phyloP scores from a whole-genome alignment of 2,888 invertebrate genomes.

The Hydrotaea diabolus region DNA sequence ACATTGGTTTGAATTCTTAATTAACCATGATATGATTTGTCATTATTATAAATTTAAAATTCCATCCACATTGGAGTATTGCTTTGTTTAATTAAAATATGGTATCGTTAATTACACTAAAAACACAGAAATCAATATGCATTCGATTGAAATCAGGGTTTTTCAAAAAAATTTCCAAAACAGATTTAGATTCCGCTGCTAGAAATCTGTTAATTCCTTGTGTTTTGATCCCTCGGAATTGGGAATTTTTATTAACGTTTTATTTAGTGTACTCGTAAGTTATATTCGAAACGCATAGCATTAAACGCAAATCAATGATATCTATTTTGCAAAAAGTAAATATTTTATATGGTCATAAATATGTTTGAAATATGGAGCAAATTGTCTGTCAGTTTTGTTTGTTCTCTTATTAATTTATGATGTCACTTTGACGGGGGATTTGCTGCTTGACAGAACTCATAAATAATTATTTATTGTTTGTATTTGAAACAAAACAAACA shows the following conservation, averaged over 20 bases:
- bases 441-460: not conserved
- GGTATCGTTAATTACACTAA: not conserved
- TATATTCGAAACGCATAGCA: not conserved
- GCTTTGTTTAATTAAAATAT: not conserved
- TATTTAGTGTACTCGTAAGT: too few species aligned
- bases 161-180: too few species aligned
- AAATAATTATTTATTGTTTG: not conserved
- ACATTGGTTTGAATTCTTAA: too few species aligned
- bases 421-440: not conserved
- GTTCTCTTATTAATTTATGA: not conserved
- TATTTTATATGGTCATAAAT: not conserved
- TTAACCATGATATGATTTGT: constrained; percentile 4
- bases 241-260: too few species aligned
- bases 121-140: too few species aligned
- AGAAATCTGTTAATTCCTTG: too few species aligned
- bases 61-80: not conserved
- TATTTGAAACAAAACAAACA: too few species aligned
- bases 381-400: not conserved
- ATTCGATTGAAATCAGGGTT: too few species aligned
- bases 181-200: too few species aligned
- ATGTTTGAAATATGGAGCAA: not conserved
- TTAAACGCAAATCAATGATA: not conserved
- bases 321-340: not conserved
- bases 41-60: constrained; percentile 16
- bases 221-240: too few species aligned